These are phyloP conservation scores for Phycodurus eques DNA, from an alignment of 2,113 vertebrate species.

Conservation along the genomic window DNA sequence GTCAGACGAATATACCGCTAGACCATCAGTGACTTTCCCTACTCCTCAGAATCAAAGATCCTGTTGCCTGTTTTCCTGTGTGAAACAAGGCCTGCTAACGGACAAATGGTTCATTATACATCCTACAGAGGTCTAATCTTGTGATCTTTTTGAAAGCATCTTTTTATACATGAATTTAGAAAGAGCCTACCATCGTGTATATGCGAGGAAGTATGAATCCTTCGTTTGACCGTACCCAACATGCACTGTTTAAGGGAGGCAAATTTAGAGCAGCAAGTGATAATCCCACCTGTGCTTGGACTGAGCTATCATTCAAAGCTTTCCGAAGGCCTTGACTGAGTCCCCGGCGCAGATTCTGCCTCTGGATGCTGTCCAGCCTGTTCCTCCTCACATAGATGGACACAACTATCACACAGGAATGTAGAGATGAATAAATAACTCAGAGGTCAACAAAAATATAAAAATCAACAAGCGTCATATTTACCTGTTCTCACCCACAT, in stretches of 20 bases:
- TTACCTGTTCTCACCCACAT: conserved; percentile 92
- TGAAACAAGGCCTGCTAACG: neutral
- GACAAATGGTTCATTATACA: neutral
- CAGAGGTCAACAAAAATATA: conserved; percentile 5
- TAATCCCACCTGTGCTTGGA: conserved; percentile 82
- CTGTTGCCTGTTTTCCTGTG: neutral
- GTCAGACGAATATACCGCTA: too few species aligned
- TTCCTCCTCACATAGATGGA: conserved; percentile 84
- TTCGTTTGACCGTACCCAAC: neutral
- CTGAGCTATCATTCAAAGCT: conserved; percentile 81
- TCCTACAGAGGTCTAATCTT: neutral
- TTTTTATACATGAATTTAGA: neutral
- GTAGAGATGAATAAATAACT: conserved; percentile 16
- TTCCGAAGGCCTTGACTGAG: conserved; percentile 84
- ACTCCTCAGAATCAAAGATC: too few species aligned
- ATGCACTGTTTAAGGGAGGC: conserved; percentile 2
- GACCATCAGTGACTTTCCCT: too few species aligned
- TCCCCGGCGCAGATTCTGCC: conserved; percentile 82
- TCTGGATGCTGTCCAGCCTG: conserved; percentile 79
- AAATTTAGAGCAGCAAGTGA: conserved; percentile 9
- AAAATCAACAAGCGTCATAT: neutral
- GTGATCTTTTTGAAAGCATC: neutral
- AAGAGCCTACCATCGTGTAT: neutral
- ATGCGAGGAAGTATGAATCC: neutral
- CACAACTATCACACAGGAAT: conserved; percentile 76